Conservation (phyloP, 2,797 vertebrate species). For the Paguma larvata region DNA sequence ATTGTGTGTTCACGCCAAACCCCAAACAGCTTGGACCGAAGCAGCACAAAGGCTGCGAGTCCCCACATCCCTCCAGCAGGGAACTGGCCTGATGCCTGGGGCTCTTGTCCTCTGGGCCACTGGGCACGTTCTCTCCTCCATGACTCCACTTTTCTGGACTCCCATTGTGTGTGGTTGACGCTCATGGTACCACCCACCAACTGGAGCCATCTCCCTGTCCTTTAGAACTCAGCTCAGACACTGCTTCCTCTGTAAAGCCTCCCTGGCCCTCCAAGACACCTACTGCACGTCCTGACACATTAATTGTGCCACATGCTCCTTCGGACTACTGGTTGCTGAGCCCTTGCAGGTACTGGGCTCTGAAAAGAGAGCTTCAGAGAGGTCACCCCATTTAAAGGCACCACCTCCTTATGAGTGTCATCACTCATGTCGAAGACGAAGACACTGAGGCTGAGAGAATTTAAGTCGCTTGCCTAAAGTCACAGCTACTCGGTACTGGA, state of each 20-base stretch:
- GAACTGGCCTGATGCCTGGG: background rate
- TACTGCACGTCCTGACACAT: background rate
- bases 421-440: background rate
- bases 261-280: background rate
- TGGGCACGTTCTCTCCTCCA: background rate
- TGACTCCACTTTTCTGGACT: background rate
- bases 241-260: background rate
- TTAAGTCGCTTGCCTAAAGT: background rate
- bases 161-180: background rate
- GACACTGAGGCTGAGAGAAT: background rate
- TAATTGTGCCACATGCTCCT: no score
- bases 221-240: background rate
- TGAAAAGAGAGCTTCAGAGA: background rate
- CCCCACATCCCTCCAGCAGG: background rate
- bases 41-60: background rate
- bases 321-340: background rate
- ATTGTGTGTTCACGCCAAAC: constrained; percentile 63
- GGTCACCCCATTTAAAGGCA: background rate
- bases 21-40: constrained; percentile 67
- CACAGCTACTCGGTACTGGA: background rate
- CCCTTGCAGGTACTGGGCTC: background rate
- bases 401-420: background rate
- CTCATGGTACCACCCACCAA: background rate
- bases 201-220: background rate
- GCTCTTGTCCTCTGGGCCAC: background rate